Conservation (phyloP, 2,113 vertebrate species). For the Grammomys dolichurus region DNA sequence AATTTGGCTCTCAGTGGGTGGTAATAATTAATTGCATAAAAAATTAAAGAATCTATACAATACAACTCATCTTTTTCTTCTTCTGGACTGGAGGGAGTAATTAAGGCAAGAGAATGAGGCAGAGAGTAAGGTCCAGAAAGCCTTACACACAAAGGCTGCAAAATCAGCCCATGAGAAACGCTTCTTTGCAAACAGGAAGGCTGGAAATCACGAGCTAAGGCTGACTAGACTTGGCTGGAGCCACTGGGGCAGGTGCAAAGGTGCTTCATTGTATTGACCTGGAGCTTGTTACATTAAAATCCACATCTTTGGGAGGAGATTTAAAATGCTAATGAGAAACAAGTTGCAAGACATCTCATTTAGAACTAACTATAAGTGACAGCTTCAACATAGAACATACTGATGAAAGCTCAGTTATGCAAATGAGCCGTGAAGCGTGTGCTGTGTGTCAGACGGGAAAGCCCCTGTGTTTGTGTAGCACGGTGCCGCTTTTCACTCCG, state of each 20-base stretch:
- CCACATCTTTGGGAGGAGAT: not conserved
- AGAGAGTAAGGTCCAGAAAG: no score
- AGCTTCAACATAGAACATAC: no score
- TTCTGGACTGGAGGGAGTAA: not conserved
- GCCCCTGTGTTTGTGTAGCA: not conserved
- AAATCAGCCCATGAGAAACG: not conserved
- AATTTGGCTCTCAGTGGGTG: not conserved
- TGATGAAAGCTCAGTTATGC: no score
- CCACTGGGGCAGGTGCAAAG: not conserved
- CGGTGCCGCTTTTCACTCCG: not conserved
- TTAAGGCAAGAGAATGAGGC: not conserved
- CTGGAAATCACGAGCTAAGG: not conserved
- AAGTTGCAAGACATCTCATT: not conserved
- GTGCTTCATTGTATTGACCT: not conserved
- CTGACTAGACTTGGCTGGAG: not conserved
- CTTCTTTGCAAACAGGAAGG: not conserved
- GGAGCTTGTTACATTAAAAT: not conserved
- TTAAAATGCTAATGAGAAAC: not conserved
- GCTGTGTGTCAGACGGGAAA: not conserved
- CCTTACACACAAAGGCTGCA: not conserved
- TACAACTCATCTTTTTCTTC: not conserved
- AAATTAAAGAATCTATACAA: not conserved
- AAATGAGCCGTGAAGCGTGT: no score
- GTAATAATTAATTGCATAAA: not conserved
- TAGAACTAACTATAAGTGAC: not conserved